phyloP scores from a whole-genome alignment of 2,113 vertebrate species.

The Tursiops truncatus region DNA sequence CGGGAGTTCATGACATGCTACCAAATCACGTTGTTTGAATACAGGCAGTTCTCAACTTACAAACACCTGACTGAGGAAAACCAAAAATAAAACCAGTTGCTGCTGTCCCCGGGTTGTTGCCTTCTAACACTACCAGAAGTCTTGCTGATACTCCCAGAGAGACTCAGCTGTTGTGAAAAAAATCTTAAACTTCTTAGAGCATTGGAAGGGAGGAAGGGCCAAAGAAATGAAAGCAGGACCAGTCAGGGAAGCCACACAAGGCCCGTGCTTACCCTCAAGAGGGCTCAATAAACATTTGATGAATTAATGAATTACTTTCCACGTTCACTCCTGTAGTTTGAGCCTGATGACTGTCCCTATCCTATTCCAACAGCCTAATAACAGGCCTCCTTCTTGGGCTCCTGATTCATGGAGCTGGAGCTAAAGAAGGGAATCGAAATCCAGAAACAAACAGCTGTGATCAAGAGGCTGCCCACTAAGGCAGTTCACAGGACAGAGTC shows the following conservation, averaged over 20 bases:
- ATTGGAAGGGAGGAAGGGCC: background rate
- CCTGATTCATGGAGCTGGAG: background rate
- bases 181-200: slow-evolving; percentile 34
- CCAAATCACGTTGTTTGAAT: slow-evolving; percentile 66
- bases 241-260: background rate
- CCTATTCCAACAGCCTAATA: background rate
- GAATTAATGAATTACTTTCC: background rate
- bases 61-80: slow-evolving; percentile 74
- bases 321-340: background rate
- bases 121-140: slow-evolving; percentile 48
- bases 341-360: background rate
- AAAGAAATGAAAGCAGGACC: background rate
- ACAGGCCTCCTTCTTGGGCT: background rate
- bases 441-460: background rate
- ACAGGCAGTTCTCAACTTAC: slow-evolving; percentile 75
- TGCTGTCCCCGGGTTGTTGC: slow-evolving; percentile 3
- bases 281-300: background rate
- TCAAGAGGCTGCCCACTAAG: background rate
- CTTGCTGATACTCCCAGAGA: slow-evolving; percentile 31
- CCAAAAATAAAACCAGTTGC: slow-evolving; percentile 79
- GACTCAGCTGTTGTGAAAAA: slow-evolving; percentile 64
- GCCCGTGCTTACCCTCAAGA: background rate
- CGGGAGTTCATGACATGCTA: background rate
- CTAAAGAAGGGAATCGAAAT: background rate
- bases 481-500: background rate